These are phyloP conservation scores for Sarcophaga peregrina DNA, from an alignment of 1,140 invertebrate genomes.

Conservation along the genomic window DNA sequence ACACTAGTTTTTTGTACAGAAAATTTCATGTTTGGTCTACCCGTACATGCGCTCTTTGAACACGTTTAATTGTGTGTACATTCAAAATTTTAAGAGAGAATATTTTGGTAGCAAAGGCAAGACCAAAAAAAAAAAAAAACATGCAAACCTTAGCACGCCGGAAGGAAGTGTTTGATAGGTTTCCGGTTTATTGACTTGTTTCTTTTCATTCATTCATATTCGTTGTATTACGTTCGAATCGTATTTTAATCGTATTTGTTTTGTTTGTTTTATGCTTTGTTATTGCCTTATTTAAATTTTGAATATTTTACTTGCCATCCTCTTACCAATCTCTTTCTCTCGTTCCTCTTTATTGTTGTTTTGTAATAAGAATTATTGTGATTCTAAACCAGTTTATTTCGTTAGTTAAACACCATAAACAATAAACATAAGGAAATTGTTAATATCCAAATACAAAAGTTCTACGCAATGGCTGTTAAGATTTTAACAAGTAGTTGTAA, in stretches of 20 bases:
- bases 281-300: not conserved
- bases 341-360: not conserved
- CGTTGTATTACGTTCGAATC: not conserved
- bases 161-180: constrained; percentile 45
- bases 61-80: not conserved
- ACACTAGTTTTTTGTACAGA: not conserved
- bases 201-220: constrained; percentile 42
- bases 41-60: not conserved
- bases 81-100: not conserved
- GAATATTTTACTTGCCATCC: not conserved
- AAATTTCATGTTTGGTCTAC: not conserved
- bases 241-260: not conserved
- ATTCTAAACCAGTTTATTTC: not conserved
- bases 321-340: too few species aligned
- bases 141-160: constrained; percentile 1
- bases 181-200: constrained; percentile 63
- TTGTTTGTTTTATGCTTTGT: constrained; percentile 6
- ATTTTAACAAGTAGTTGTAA: too few species aligned
- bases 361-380: not conserved
- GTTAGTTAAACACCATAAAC: too few species aligned
- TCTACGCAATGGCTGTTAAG: too few species aligned
- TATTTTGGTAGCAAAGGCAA: not conserved
- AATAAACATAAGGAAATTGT: too few species aligned
- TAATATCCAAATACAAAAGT: too few species aligned
- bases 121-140: not conserved